Evolutionary conservation across 2,113 vertebrate genomes (phyloP), one percentile per base, ranked within the genome.

Genomic region (Pachycephala philippinensis): DNA sequence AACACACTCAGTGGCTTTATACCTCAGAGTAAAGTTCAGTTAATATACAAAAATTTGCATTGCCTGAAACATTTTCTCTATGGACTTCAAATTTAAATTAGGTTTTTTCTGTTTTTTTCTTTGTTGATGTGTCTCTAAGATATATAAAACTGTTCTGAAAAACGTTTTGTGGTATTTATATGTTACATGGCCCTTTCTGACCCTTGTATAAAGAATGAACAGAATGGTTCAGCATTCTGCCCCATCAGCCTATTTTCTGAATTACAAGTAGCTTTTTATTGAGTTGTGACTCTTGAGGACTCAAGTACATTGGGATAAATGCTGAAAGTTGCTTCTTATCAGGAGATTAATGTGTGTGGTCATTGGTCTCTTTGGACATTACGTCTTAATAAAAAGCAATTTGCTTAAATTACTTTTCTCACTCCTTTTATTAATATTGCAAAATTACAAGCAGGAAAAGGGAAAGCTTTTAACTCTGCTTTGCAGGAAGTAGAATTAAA

Each of bases 331-430:
- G n/a, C 10, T 92, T 77, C 65, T 81, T 87, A 54, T 89, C 64
- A 84, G 75, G 70, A 93, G 72, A 96, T 92, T 66, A 95, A 81
- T 92, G 20, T 44, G 31, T 85, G 37, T 87, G 77, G 31, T 87
- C 88, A 90, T 33, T 66, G 87, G 66, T 89, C 57, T 85, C 44
- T 83, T 71, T 74, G 66, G 57, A 79, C 72, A 54, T 64, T 80
- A 86, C 59, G 40, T 87, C 92, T 91, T 81, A 95, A 94, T 93
- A 95, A 84, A 86, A 97, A 97, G 28, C 40, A 94, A 92, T 91
- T 92, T 95, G 90, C 57, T 72, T 86, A 91, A 90, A 90, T 91
- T 66, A 65, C 70, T 96, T 93, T 95, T 61, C 61, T 83, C 77
- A 31, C n/a, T 76, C 13, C 30, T 96, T 95, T 60, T 90, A 66